These are phyloP conservation scores for Neolamprologus tretocephalus DNA, from an alignment of 2,113 vertebrate genomes.

Conservation along the genomic window DNA sequence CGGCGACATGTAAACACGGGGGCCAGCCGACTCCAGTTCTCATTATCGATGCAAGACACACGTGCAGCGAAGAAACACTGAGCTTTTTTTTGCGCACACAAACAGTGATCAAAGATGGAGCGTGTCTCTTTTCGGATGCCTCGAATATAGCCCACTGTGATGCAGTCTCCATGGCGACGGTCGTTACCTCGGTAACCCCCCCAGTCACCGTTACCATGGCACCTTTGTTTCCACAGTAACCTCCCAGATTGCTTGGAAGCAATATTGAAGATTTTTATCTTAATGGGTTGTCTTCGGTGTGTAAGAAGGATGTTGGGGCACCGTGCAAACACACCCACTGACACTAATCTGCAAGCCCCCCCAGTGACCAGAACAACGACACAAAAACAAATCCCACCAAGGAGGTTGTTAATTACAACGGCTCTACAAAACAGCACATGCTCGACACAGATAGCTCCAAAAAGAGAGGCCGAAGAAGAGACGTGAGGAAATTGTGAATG, in stretches of 20 bases:
- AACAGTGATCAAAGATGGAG: conserved; percentile 52
- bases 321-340: not conserved
- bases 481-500: conserved; percentile 57
- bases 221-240: conserved; percentile 82
- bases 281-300: not conserved
- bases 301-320: not conserved
- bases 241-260: conserved; percentile 83
- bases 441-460: not conserved
- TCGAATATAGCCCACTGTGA: conserved; percentile 83
- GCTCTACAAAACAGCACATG: not conserved
- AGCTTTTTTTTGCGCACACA: not conserved
- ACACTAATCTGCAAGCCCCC: not conserved
- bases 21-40: not conserved
- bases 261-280: conserved; percentile 36
- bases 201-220: conserved; percentile 88
- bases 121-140: conserved; percentile 83
- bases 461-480: not conserved
- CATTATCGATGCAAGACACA: conserved; percentile 22
- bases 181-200: conserved; percentile 92
- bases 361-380: not conserved
- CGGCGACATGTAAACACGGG: conserved; percentile 8
- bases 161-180: conserved; percentile 89
- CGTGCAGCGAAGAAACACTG: conserved; percentile 30
- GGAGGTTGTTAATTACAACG: not conserved
- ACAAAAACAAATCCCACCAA: not conserved